Percentiles rank a stretch among this genome's conserved stretches.
Conservation (phyloP, 2,888 invertebrate species). For the Odontocolon sp. region DNA sequence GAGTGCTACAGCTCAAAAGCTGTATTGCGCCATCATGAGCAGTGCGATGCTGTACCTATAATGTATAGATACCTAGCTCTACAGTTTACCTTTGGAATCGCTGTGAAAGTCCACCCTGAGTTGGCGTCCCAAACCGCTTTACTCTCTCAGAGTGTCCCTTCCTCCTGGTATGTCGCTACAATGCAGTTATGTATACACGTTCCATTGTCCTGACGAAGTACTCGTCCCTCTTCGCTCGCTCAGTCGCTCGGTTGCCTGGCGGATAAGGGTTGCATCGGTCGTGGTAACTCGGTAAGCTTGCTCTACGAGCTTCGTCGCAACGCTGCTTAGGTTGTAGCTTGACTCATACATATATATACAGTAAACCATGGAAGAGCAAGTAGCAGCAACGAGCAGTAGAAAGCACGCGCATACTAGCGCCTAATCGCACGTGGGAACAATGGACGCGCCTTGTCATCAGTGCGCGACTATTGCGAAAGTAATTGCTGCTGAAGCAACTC, state of each 20-base stretch:
- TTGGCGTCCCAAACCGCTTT: conserved; percentile 51
- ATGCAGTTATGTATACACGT: conserved; percentile 52
- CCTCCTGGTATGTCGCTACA: conserved; percentile 32
- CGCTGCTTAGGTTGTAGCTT: conserved; percentile 46
- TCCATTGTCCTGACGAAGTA: conserved; percentile 67
- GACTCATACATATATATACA: conserved; percentile 44
- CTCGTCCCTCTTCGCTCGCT: conserved; percentile 55
- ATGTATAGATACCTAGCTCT: conserved; percentile 10
- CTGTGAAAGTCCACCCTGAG: conserved; percentile 36
- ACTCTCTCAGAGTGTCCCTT: conserved; percentile 32
- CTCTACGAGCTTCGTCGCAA: conserved; percentile 33
- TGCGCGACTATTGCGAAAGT: conserved; percentile 76
- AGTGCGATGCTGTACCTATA: conserved; percentile 19
- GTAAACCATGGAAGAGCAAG: conserved; percentile 67
- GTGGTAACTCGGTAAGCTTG: conserved; percentile 40
- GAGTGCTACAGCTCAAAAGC: not conserved
- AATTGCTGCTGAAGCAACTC: conserved; percentile 70
- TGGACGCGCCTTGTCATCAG: conserved; percentile 75
- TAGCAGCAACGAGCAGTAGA: conserved; percentile 34
- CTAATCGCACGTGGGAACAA: conserved; percentile 78
- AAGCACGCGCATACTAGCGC: conserved; percentile 55
- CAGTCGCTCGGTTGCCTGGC: conserved; percentile 49
- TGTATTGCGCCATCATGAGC: too few relatives aligned
- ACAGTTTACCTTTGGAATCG: conserved; percentile 50
- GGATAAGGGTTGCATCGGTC: conserved; percentile 53